These are phyloP conservation scores for Acipenser ruthenus DNA, from an alignment of 2,797 vertebrate genomes.

Conservation along the genomic window DNA sequence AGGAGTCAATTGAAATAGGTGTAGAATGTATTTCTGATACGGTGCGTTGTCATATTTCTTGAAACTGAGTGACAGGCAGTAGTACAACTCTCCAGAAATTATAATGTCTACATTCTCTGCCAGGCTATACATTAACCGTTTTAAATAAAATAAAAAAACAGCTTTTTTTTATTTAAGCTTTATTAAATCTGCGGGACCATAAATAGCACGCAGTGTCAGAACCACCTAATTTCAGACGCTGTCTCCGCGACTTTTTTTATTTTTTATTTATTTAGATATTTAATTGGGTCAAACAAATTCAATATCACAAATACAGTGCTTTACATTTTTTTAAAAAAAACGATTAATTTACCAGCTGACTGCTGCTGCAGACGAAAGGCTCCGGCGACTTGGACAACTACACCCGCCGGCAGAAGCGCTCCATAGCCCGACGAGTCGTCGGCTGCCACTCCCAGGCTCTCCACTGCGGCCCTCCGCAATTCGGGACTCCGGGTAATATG, in stretches of 20 bases:
- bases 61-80: too few species aligned
- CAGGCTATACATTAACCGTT: too few species aligned
- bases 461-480: neutral
- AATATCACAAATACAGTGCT: constrained; percentile 2
- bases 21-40: too few species aligned
- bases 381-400: constrained; percentile 13
- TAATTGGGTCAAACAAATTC: neutral
- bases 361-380: constrained; percentile 10
- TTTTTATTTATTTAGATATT: constrained; percentile 7
- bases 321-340: neutral
- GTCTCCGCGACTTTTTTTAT: neutral
- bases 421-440: constrained; percentile 14
- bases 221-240: constrained; percentile 17
- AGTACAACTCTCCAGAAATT: too few species aligned
- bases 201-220: constrained; percentile 24
- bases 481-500: neutral
- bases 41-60: too few species aligned
- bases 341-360: neutral
- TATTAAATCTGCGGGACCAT: too few species aligned
- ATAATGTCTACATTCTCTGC: too few species aligned
- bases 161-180: too few species aligned
- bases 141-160: too few species aligned
- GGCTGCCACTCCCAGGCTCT: constrained; percentile 6
- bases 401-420: constrained; percentile 16
- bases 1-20: too few species aligned